Base-by-base conservation (phyloP, 2,888 invertebrate species). In the Drosophila emarginata region DNA sequence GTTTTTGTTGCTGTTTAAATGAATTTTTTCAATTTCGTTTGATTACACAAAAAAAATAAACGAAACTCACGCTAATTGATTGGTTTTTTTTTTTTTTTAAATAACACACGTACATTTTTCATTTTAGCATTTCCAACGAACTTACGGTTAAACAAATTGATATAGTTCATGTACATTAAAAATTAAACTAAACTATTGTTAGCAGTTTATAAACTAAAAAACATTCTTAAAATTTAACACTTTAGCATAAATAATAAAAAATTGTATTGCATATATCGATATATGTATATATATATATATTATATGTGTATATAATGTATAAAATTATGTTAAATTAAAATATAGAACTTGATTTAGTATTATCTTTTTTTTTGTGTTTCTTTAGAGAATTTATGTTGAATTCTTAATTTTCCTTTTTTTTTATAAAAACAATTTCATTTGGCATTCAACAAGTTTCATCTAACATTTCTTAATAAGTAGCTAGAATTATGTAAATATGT, bases 391-490 rank as follows among this genome's bases (percentile, higher is more conserved):
- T 58, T 59, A 67, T 52, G 67, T 69, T 58, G 64, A 72, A 73
- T 58, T 62, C 12, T 32, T 11, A 9, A 9, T 32, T 18, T 61
- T 57, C 40, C 5, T 26, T 26, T 26, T 26, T 26, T 66, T 77
- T 79, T 69, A 66, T 64, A 67, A 77, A 79, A 78, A 78, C 77
- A 80, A 75, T 81, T 85, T 81, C 69, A 77, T 81, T 81, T 81
- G 81, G 81, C 86, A 79, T 81, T 81, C 86, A 81, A 83, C 87
- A 83, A 83, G 79, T 87, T 81, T 54, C 64, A 52, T 80, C 77
- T 79, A 84, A 84, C 84, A 73, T 76, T 78, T 72, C 72, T 60
- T 39, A 54, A 36, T 26, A 26, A 54, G 54, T 51, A 51, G 21
- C 32, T 53, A 45, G 59, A 64, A 45, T 21, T 11, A 45, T 21